Percentiles rank a stretch among this genome's conserved stretches.
These are phyloP conservation scores for Tretioscincus oriximinensis DNA, from an alignment of 2,113 vertebrate species.

Conservation along the genomic window DNA sequence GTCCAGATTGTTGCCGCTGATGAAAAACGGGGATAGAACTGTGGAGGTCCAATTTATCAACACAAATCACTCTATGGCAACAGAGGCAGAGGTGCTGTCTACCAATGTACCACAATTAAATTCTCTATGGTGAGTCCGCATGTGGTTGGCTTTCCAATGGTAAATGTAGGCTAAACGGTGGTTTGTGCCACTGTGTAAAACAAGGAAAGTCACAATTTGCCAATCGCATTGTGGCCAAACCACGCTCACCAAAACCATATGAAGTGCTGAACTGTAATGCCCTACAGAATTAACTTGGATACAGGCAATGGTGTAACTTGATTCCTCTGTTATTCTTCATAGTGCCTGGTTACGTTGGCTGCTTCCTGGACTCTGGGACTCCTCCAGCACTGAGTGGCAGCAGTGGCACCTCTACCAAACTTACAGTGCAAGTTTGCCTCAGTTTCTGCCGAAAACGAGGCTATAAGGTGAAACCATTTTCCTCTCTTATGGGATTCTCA, in stretches of 20 bases:
- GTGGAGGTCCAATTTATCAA: too few relatives aligned
- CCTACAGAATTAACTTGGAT: not conserved
- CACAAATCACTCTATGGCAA: too few relatives aligned
- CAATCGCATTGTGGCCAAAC: not conserved
- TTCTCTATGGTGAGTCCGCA: too few relatives aligned
- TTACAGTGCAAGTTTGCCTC: constrained; percentile 72
- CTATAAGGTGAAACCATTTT: constrained; percentile 60
- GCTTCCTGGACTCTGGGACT: constrained; percentile 67
- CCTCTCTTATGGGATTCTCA: not conserved
- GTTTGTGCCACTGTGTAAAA: too few relatives aligned
- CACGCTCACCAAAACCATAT: too few relatives aligned
- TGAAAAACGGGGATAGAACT: too few relatives aligned
- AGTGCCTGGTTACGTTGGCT: constrained; percentile 73
- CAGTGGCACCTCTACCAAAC: constrained; percentile 71
- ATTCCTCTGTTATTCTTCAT: not conserved
- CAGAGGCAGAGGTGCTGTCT: too few relatives aligned
- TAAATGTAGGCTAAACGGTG: too few relatives aligned
- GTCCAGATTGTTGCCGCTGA: too few relatives aligned
- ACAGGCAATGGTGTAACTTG: not conserved
- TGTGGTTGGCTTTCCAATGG: too few relatives aligned
- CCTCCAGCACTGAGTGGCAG: constrained; percentile 67
- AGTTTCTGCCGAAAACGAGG: constrained; percentile 70
- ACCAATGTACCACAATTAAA: too few relatives aligned
- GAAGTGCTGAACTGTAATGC: not conserved
- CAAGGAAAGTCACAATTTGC: too few relatives aligned